These are phyloP conservation scores for Ara ararauna DNA, from an alignment of 2,797 vertebrate genomes.

Conservation along the genomic window DNA sequence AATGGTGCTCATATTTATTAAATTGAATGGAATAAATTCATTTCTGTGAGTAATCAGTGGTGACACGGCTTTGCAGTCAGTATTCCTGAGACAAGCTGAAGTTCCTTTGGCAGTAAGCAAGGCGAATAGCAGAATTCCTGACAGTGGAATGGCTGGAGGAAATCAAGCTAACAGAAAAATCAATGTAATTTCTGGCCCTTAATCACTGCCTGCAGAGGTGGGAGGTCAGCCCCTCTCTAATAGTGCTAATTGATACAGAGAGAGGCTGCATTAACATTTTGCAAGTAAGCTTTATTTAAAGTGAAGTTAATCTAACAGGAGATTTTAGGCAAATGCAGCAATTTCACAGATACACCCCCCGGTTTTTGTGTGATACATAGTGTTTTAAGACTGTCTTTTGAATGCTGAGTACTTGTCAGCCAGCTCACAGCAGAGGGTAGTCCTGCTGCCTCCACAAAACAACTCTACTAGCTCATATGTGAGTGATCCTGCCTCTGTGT, in stretches of 20 bases:
- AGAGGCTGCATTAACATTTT: conserved; percentile 1
- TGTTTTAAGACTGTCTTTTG: not conserved
- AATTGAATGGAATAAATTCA: not conserved
- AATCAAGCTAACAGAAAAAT: conserved; percentile 6
- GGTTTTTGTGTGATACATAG: fast-evolving
- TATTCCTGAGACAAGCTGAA: not conserved
- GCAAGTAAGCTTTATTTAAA: conserved; percentile 3
- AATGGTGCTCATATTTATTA: not conserved
- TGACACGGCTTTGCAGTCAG: not conserved
- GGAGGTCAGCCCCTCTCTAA: not conserved
- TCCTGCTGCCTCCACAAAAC: not conserved
- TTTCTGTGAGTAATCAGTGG: fast-evolving
- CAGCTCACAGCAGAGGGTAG: not conserved
- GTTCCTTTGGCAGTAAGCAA: not conserved
- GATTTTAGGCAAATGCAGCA: not conserved
- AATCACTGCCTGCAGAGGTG: not conserved
- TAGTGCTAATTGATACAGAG: conserved; percentile 5
- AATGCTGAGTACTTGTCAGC: not conserved
- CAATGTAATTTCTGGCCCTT: conserved; percentile 20
- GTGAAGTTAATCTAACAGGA: not conserved
- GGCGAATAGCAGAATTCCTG: not conserved
- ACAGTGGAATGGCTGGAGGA: not conserved
- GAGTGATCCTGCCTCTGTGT: fast-evolving
- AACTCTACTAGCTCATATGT: not conserved
- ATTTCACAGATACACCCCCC: not conserved